Conservation (phyloP, 2,797 vertebrate species). For the Halcyon chelicuti region DNA sequence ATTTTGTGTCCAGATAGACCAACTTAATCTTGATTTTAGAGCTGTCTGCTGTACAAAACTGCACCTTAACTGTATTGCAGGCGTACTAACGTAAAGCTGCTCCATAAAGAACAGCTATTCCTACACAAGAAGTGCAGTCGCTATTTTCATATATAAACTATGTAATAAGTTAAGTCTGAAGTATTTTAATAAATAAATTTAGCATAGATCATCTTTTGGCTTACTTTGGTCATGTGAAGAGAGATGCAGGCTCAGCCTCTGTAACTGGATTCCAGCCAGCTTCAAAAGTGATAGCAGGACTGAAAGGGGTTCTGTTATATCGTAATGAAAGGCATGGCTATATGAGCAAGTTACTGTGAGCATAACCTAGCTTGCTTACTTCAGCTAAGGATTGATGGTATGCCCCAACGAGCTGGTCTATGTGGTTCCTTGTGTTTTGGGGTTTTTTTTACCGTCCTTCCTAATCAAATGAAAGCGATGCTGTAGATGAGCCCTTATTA, state of each 20-base stretch:
- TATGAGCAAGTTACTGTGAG: background rate
- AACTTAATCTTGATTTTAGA: background rate
- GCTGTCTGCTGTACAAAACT: background rate
- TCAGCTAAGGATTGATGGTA: background rate
- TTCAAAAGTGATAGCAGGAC: background rate
- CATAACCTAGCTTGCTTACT: background rate
- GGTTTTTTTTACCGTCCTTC: background rate
- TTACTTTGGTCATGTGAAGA: background rate
- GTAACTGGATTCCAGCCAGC: background rate
- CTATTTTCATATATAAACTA: background rate
- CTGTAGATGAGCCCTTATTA: background rate
- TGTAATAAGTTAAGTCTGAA: background rate
- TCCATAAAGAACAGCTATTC: background rate
- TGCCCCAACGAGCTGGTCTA: background rate
- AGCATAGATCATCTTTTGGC: background rate
- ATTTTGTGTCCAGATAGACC: background rate
- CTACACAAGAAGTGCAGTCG: background rate
- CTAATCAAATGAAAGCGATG: background rate
- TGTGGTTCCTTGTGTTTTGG: no score
- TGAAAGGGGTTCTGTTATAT: background rate
- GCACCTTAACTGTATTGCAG: background rate
- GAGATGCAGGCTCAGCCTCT: background rate
- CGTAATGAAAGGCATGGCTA: background rate
- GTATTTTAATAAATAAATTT: background rate
- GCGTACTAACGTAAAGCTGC: fast-evolving